Evolutionary conservation across 2,888 invertebrate species (phyloP), one percentile per base, ranked within the genome.

Genomic region (Biston betularia): DNA sequence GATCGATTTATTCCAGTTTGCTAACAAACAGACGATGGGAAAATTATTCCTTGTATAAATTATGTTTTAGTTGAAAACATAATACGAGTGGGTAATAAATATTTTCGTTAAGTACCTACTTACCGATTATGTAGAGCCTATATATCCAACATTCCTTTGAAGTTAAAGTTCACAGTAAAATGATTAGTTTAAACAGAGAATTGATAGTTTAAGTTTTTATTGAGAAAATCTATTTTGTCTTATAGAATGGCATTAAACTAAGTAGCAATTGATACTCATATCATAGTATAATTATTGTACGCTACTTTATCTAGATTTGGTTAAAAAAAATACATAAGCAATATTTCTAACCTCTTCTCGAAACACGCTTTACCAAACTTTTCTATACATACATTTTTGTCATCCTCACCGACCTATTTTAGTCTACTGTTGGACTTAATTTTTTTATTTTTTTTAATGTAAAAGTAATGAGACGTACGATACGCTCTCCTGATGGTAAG

Each of bases 1-100:
- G 64, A 65, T 65, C 62, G 65, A 68, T 68, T 68, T 68, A 68
- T 65, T 65, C 48, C 45, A 58, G 63, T 63, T 58, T 34, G 42
- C 62, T 54, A 55, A 55, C 54, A 63, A 60, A 63, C 55, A 59
- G 14, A 45, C 49, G 38, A 54, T 63, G 63, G 45, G 58, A 63
- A 62, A 56, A 63, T 54, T 55, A 67, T 63, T 63, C 33, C 4
- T n/a, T 42, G 50, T 24, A 50, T 59, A 58, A 61, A 61, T 66
- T 48, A 52, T 58, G 59, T 45, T 59, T 54, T 50, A 6, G 40
- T 53, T 15, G 53, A 40, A 40, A 9, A 46, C 9, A 1, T 15
- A 15, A 15, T 46, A 15, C 14, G 15, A 46, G 14, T 24, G 48
- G 11, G 8, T 48, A 5, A 10, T 48, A 48, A 48, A 48, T 48